Evolutionary conservation across 1,140 invertebrate species (phyloP), one percentile per base, ranked within the genome.

Genomic region (Diorhabda sublineata): DNA sequence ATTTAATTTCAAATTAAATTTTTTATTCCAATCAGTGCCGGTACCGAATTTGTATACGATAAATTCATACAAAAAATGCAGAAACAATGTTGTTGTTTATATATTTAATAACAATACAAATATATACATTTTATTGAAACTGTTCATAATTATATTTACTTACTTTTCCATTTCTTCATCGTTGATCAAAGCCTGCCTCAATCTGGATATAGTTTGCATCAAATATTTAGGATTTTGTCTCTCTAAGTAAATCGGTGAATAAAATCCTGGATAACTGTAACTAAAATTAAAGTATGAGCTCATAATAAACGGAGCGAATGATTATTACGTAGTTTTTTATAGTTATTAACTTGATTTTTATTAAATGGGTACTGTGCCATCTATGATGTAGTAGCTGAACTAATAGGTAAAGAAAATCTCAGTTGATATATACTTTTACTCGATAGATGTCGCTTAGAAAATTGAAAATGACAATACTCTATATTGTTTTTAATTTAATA

Each of bases 161-260:
- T 72, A 78, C 77, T 78, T 78, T 76, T 78, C 77, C 58, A 78
- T 69, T 58, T 78, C 77, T 59, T 78, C 75, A 60, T 77, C 75
- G 7, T 76, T 72, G 69, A 76, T 71, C 11, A 78, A 68, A 8
- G 77, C 77, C 72, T 77, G 74, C 66, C 76, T 71, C 58, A 78
- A 57, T 71, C 76, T 76, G 59, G 74, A 75, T 52, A 78, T 73
- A 2, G 75, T 73, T 72, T 78, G 76, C 11, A 77, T 69, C 3
- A 74, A 61, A 71, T 69, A 77, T 70, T 77, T 73, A 41, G 77
- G 74, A 70, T 76, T 77, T 64, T 73, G 74, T 62, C 72, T 71
- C 70, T 76, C 76, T 42, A 75, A 59, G 5, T 69, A 69, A 6
- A 75, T 43, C 7, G 76, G 73, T 6, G 77, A 76, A 69, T 76